These are phyloP conservation scores for Tragelaphus scriptus DNA, from an alignment of 2,113 vertebrate species.

Conservation along the genomic window DNA sequence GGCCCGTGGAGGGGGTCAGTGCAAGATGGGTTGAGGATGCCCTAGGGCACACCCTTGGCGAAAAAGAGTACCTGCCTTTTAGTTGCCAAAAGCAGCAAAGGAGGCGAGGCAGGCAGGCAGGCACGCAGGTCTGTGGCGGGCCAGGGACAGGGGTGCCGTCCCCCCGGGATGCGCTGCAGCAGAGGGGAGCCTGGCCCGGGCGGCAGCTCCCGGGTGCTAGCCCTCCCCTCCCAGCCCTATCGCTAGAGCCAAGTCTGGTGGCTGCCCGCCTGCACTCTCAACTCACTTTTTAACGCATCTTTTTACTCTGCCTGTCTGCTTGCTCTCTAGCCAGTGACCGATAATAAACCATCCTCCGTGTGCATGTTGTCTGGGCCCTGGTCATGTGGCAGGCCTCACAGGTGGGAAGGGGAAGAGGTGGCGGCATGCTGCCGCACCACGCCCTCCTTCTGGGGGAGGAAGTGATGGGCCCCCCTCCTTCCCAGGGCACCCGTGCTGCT, in stretches of 20 bases:
- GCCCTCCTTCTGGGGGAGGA: not conserved
- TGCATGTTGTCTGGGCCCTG: not conserved
- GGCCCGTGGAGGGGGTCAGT: not conserved
- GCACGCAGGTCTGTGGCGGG: not conserved
- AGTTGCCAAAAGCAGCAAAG: conserved; percentile 20
- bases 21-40: not conserved
- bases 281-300: conserved; percentile 47
- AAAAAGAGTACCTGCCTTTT: not conserved
- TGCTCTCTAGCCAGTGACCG: conserved; percentile 36
- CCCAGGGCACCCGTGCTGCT: rapidly evolving
- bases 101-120: not conserved
- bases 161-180: not conserved
- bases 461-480: not conserved
- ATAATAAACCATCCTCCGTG: conserved; percentile 51
- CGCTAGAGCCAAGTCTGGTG: not conserved
- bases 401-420: not conserved
- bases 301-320: conserved; percentile 67
- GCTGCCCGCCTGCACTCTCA: not conserved
- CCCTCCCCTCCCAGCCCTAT: not conserved
- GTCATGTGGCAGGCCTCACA: rapidly evolving
- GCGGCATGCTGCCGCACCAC: rapidly evolving
- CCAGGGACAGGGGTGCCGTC: not conserved
- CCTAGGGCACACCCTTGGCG: not conserved
- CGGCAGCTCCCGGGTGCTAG: not conserved
- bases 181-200: not conserved